phyloP scores from a whole-genome alignment of 2,113 vertebrate species.

The Pollimyrus isidori region DNA sequence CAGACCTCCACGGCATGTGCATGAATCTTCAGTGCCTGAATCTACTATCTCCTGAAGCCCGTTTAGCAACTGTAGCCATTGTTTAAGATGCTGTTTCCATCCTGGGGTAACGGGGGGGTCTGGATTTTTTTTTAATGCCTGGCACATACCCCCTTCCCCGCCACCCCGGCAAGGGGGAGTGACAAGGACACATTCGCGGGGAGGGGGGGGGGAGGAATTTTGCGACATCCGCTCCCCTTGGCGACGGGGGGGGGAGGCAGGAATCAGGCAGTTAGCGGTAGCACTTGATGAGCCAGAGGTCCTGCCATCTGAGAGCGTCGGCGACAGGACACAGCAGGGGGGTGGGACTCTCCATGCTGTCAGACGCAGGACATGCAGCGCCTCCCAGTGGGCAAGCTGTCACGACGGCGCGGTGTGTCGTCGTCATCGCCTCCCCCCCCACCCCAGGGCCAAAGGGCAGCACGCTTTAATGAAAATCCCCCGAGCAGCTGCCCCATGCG shows the following conservation, averaged over 20 bases:
- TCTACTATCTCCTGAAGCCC: not conserved
- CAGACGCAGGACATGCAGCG: not conserved
- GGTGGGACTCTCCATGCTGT: not conserved
- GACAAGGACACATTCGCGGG: not conserved
- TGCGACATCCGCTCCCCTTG: not conserved
- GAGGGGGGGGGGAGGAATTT: not conserved
- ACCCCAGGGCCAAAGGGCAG: not conserved
- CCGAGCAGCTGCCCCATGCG: not conserved
- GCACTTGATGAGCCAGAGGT: not conserved
- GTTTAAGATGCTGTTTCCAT: not conserved
- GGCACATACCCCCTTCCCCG: not conserved
- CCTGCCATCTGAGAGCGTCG: not conserved
- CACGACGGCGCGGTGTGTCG: not conserved
- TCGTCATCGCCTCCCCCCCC: not conserved
- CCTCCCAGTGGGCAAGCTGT: not conserved
- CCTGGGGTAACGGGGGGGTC: not conserved
- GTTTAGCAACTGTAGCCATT: not conserved
- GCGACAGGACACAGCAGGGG: not conserved
- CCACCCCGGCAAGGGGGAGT: not conserved
- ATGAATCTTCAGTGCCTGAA: not conserved
- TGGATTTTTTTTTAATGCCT: not conserved
- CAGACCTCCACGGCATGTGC: not conserved
- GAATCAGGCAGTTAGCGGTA: not conserved
- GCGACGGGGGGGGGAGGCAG: not conserved
- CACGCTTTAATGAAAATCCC: not conserved